Conservation (phyloP, 1,140 invertebrate genomes). For the Belonocnema kinseyi region DNA sequence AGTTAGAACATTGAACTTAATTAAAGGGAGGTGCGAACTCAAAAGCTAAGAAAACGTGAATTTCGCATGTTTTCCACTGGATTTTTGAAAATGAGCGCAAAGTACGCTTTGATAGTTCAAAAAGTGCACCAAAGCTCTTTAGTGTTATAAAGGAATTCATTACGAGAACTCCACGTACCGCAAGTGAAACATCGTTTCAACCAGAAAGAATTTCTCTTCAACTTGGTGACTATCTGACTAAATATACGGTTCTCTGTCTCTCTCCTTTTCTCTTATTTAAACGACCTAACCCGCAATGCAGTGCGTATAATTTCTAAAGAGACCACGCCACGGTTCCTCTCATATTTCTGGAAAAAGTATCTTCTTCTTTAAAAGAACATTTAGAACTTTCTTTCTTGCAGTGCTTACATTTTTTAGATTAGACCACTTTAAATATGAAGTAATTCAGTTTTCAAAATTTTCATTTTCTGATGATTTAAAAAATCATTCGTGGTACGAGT, state of each 20-base stretch:
- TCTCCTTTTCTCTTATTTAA: slow-evolving; percentile 6
- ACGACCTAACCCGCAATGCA: slow-evolving; percentile 2
- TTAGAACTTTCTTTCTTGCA: slow-evolving; percentile 17
- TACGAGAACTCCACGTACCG: not conserved
- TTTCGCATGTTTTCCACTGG: not conserved
- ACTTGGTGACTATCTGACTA: slow-evolving; percentile 1
- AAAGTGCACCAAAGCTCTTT: not conserved
- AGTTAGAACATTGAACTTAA: not conserved
- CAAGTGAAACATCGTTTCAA: not conserved
- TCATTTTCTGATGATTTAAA: not conserved
- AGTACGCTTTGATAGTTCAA: not conserved
- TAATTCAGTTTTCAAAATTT: no score
- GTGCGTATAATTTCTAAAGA: slow-evolving; percentile 6
- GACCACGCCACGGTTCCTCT: not conserved
- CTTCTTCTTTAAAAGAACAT: not conserved
- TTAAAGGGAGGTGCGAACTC: not conserved
- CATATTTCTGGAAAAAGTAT: not conserved
- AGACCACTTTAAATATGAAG: no score
- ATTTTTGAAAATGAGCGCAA: not conserved
- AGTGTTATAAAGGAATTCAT: not conserved
- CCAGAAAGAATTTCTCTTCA: not conserved
- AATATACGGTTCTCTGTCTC: not conserved
- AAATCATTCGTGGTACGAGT: not conserved
- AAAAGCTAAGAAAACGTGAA: not conserved
- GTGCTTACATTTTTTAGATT: not conserved